These are phyloP conservation scores for Gymnodraco acuticeps DNA, from an alignment of 2,797 vertebrate species.

Conservation along the genomic window DNA sequence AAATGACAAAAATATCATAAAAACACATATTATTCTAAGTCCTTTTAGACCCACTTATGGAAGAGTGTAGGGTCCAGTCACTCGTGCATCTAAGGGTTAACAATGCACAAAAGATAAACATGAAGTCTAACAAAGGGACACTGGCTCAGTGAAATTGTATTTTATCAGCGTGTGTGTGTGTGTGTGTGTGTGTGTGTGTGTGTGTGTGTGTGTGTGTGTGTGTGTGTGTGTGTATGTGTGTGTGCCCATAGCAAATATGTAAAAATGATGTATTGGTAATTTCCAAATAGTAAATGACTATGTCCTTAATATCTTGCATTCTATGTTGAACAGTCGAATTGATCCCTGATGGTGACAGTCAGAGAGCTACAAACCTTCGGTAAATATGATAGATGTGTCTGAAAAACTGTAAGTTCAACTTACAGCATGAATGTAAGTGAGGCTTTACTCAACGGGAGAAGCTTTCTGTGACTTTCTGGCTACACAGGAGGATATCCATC, in stretches of 20 bases:
- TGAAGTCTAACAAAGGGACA: constrained; percentile 22
- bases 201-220: not conserved
- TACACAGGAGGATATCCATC: not conserved
- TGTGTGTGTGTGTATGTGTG: not conserved
- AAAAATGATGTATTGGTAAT: not conserved
- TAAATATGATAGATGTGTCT: constrained; percentile 11
- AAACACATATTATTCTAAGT: no score
- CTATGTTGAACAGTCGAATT: not conserved
- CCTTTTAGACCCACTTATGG: no score
- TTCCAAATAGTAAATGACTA: constrained; percentile 14
- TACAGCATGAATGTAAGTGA: constrained; percentile 1
- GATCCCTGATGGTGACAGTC: not conserved
- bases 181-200: not conserved
- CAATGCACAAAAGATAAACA: constrained; percentile 33
- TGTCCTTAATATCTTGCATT: not conserved
- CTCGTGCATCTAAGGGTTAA: not conserved
- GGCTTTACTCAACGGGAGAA: not conserved
- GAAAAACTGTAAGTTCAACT: constrained; percentile 10
- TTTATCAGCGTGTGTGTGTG: not conserved
- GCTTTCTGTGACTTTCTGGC: no score
- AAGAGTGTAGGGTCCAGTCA: no score
- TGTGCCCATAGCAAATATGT: not conserved
- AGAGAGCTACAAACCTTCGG: not conserved
- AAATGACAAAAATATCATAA: no score
- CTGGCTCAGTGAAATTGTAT: constrained; percentile 17